Base-by-base conservation (phyloP, 2,113 vertebrate genomes). In the Cacatua alba region DNA sequence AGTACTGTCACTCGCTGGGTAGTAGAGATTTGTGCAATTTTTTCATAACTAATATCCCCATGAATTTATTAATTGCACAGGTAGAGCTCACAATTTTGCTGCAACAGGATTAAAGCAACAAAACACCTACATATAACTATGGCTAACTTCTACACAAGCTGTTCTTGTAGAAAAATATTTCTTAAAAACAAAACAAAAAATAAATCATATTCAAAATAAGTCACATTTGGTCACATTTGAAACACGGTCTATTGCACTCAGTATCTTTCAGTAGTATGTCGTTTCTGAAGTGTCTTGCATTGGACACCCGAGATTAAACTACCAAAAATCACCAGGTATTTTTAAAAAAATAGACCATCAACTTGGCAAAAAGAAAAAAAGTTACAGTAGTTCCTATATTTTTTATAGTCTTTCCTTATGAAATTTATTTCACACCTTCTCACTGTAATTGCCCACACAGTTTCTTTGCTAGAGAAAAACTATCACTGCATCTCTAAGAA, bases 31-130 rank as follows among this genome's bases (percentile, higher is more conserved):
- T 94, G 81, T 95, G 72, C 86, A 84, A 82, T 91, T 78, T 80
- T 2, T 77, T 96, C 64, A 19, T 48, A 68, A 79, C 37, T 82
- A 80, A 53, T 96, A 92, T 94, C 89, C 88, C 89, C 83, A 79
- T 94, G 52, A 92, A 53, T 83, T 48, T 86, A 69, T 63, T 82
- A 92, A 85, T 82, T 67, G 86, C 43, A 96, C 74, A 63, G 13
- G n/a, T 29, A 94, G 31, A 90, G 19, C 37, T 85, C 87, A 88
- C 20, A 70, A 55, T 44, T 70, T 86, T 37, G 79, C 41, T 76
- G 67, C 49, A 85, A 84, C 8, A 69, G 9, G 44, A 48, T 52
- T 21, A 33, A 75, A 82, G 31, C 3, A 1, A 90, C 75, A 82
- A 88, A 91, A 39, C 35, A 79, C 13, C 41, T 92, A 41, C 5